Evolutionary conservation across 2,888 invertebrate genomes (phyloP).

Genomic region (Heliconius ethilla): DNA sequence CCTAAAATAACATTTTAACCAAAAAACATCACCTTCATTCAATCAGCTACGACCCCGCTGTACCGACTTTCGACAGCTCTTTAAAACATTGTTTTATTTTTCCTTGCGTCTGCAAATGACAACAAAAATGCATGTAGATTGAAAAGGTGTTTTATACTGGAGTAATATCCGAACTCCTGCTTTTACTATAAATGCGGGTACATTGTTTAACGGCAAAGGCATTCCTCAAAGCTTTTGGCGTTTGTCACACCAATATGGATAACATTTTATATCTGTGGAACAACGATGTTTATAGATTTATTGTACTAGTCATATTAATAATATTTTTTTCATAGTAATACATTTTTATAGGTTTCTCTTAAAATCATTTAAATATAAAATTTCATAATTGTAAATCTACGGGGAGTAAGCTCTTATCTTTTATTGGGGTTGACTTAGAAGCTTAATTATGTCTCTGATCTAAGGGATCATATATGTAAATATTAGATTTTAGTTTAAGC

Average conservation of each 20-base stretch:
- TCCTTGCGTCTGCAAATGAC: constrained; percentile 5
- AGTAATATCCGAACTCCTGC: constrained; percentile 27
- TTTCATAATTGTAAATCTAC: no score
- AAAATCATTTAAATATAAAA: no score
- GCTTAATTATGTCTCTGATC: no score
- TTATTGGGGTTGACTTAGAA: no score
- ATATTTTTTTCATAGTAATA: not conserved
- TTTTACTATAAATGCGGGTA: constrained; percentile 31
- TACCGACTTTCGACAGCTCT: not conserved
- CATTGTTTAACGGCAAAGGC: constrained; percentile 36
- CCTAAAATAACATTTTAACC: no score
- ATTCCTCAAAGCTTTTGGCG: constrained; percentile 40
- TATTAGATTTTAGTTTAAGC: no score
- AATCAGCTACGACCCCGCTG: not conserved
- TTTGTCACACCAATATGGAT: constrained; percentile 35
- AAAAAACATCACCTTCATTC: not conserved
- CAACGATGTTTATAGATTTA: constrained; percentile 9
- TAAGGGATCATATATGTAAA: no score
- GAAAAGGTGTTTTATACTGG: constrained; percentile 21
- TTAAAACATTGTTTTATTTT: not conserved
- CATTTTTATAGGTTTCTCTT: not conserved
- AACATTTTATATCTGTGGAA: constrained; percentile 32
- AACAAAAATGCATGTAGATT: constrained; percentile 2
- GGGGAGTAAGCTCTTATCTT: no score
- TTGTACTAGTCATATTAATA: not conserved